A percentile compares a stretch with the other conserved stretches of the same genome.
Evolutionary conservation across 2,888 invertebrate genomes (phyloP).

Genomic region (Rhagophthalmus giganteus): DNA sequence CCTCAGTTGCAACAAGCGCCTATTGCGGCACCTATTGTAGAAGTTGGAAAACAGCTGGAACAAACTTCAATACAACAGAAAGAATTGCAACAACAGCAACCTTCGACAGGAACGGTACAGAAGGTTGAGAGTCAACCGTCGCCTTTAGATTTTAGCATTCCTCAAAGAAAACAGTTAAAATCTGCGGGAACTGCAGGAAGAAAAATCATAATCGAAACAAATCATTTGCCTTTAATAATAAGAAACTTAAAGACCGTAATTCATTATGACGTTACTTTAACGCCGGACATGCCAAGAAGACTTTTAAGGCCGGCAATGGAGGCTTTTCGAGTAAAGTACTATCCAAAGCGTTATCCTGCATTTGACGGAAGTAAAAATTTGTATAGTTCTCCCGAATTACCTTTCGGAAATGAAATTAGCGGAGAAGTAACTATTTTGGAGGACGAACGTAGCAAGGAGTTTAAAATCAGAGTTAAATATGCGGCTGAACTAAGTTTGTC

Average conservation of each 20-base stretch:
- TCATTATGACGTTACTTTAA: conserved; percentile 83
- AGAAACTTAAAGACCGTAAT: conserved; percentile 54
- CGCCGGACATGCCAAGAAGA: conserved; percentile 71
- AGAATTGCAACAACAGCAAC: too few species aligned
- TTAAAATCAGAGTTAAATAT: conserved; percentile 59
- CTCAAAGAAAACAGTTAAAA: conserved; percentile 8
- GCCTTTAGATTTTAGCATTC: conserved; percentile 7
- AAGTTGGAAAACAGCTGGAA: too few species aligned
- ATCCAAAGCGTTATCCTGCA: conserved; percentile 60
- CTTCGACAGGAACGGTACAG: too few species aligned
- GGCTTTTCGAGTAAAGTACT: conserved; percentile 41
- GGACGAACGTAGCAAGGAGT: conserved; percentile 41
- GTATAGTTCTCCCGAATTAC: conserved; percentile 59
- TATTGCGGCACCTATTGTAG: too few species aligned
- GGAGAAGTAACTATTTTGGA: conserved; percentile 44
- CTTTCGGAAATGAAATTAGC: conserved; percentile 48
- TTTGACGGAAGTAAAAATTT: conserved; percentile 76
- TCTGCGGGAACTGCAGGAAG: conserved; percentile 53
- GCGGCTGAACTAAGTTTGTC: conserved; percentile 61
- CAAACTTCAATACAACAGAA: too few species aligned
- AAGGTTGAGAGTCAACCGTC: too few species aligned
- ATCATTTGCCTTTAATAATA: conserved; percentile 64
- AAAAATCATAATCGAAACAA: conserved; percentile 56
- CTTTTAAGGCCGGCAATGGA: conserved; percentile 57
- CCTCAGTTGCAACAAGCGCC: too few species aligned